Evolutionary conservation across 2,113 vertebrate genomes (phyloP), one percentile per base, ranked within the genome.

Genomic region (Pelusios castaneus): DNA sequence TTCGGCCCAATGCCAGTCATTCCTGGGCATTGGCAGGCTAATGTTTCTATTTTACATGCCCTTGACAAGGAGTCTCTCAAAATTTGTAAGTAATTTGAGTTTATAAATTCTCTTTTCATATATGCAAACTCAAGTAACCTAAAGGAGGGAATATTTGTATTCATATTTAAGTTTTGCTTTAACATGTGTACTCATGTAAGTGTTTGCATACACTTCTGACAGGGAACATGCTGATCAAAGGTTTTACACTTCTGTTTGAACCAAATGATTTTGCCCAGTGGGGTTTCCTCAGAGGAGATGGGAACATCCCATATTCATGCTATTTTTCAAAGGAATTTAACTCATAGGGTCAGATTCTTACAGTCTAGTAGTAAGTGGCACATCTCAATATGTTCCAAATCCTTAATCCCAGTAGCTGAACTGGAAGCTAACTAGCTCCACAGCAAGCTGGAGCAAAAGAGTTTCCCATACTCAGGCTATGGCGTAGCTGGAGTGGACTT

Each of bases 1-100:
- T 97, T 97, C 97, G 97, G 96, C 96, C 67, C 60, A 7, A 88
- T 97, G 98, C 98, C 98, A 98, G 93, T 92, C 87, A 87, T 96
- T 97, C 80, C 56, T 80, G 90, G 92, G 93, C 84, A 92, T 82
- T 12, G 41, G 94, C 89, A 97, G 95, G 80, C 83, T 79, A 82
- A 70, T 85, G 90, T 80, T 98, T 97, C 97, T 95, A 86, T 95
- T 95, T 94, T 92, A 78, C 79, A 27, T 96, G 96, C 79, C 93
- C 93, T 97, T 96, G 93, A 94, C 93, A 95, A 94, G 87, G 10
- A 51, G 95, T 95, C 88, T 96, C 85, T 96, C 82, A 97, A 97
- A 94, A 95, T 88, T 87, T 97, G 25, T 80, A 84, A 95, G 85
- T 67, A 97, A 97, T 87, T 91, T 91, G 89, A 7, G 60, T 96